Base-by-base conservation (phyloP, 2,888 invertebrate genomes). In the Lasioglossum calceatum region DNA sequence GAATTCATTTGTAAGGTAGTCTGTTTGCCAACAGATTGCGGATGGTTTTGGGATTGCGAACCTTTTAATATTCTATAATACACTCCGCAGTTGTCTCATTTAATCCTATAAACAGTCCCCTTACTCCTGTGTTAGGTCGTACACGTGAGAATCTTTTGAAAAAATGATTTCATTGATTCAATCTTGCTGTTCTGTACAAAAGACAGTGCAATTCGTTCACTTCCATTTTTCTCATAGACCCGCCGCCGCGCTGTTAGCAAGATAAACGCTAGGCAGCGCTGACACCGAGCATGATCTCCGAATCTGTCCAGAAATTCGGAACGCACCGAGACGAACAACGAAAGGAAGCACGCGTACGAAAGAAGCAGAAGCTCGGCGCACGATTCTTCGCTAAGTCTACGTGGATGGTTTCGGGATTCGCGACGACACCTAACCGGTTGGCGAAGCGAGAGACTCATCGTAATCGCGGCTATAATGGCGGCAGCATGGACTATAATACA, bases 401-500 rank as follows among this genome's bases (percentile, higher is more conserved):
- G n/a, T n/a, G 39, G 54, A 27, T 23, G 61, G 76, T n/a, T 70
- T 36, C 42, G 27, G 64, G 64, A 70, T 70, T 70, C 19, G 36
- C 19, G 67, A 23, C 71, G 80, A 83, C 19, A 85, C 81, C 84
- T 79, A 75, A 73, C 32, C 83, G 74, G 64, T 64, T 73, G 76
- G 79, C 84, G 27, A 90, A 90, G 90, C 90, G 77, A 88, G 47
- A 90, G 84, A 79, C 70, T 81, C 70, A 80, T 79, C 36, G 86
- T 16, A 86, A 84, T 79, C 77, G 82, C 36, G 71, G 87, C 81
- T 84, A 77, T 87, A 88, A 47, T 80, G 23, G 88, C 86, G 81
- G 81, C 80, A 85, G 90, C 81, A 81, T 84, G 80, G 72, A 83
- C 83, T 90, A 91, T 91, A 71, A 74, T 89, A 91, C 89, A 88